These are phyloP conservation scores for Notothenia rossii DNA, from an alignment of 2,113 vertebrate genomes.

Conservation along the genomic window DNA sequence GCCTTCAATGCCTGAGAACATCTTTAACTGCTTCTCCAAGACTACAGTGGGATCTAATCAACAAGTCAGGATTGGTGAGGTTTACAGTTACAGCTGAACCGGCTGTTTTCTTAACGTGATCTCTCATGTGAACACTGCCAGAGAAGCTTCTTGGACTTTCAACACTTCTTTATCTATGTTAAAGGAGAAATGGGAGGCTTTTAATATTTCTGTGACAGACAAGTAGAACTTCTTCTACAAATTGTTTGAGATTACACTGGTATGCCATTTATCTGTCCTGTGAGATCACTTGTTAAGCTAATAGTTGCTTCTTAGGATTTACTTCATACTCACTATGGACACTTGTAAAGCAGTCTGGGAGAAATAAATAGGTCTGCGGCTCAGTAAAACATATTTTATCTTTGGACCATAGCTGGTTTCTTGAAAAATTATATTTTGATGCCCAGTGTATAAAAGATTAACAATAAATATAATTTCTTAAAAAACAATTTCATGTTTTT, in stretches of 20 bases:
- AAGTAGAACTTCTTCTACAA: slow-evolving; percentile 2
- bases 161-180: slow-evolving; percentile 26
- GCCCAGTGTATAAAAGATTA: not conserved
- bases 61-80: slow-evolving; percentile 12
- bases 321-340: not conserved
- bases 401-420: not conserved
- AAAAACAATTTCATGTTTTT: no score
- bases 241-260: not conserved
- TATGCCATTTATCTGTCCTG: not conserved
- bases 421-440: not conserved
- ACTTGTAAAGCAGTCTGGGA: not conserved
- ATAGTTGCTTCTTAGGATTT: not conserved
- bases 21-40: slow-evolving; percentile 28
- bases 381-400: not conserved
- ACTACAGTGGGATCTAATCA: slow-evolving; percentile 37
- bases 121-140: slow-evolving; percentile 15
- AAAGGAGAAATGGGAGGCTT: not conserved
- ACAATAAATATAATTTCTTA: not conserved
- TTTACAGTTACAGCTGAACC: slow-evolving; percentile 26
- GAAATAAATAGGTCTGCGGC: not conserved
- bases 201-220: slow-evolving; percentile 2
- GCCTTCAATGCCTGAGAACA: slow-evolving; percentile 23
- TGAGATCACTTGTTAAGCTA: not conserved
- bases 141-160: slow-evolving; percentile 43
- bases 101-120: slow-evolving; percentile 34